These are phyloP conservation scores for Napeogenes sylphis DNA, from an alignment of 2,888 invertebrate genomes.

Conservation along the genomic window DNA sequence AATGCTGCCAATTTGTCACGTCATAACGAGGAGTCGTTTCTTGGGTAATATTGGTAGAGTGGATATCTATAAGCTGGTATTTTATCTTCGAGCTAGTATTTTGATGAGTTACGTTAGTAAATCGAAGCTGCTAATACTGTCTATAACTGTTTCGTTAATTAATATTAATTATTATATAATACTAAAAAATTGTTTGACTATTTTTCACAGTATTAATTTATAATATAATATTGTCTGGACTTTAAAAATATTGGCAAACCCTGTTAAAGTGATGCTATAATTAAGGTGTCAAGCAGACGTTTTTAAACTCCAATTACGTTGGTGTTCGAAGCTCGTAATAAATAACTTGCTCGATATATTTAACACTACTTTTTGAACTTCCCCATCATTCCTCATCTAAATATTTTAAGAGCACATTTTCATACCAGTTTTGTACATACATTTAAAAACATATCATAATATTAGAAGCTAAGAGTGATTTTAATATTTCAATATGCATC, in stretches of 20 bases:
- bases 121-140: background rate
- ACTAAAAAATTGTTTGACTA: too few species aligned
- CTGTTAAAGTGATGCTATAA: background rate
- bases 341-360: background rate
- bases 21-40: constrained; percentile 56
- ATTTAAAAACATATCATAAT: constrained; percentile 48
- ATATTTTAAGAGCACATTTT: too few species aligned
- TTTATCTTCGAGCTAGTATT: background rate
- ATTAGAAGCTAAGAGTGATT: constrained; percentile 41
- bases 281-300: too few species aligned
- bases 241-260: background rate
- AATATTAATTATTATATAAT: too few species aligned
- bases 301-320: constrained; percentile 10
- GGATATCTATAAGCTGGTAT: background rate
- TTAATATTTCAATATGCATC: constrained; percentile 37
- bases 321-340: too few species aligned
- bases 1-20: constrained; percentile 70
- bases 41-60: constrained; percentile 16
- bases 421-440: constrained; percentile 7
- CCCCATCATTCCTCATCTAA: constrained; percentile 26
- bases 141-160: too few species aligned
- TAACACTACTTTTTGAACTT: constrained; percentile 39
- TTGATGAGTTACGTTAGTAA: background rate
- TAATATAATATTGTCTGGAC: constrained; percentile 6
- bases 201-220: background rate